These are phyloP conservation scores for Psilanteris sp. DNA, from an alignment of 1,140 invertebrate species.

Conservation along the genomic window DNA sequence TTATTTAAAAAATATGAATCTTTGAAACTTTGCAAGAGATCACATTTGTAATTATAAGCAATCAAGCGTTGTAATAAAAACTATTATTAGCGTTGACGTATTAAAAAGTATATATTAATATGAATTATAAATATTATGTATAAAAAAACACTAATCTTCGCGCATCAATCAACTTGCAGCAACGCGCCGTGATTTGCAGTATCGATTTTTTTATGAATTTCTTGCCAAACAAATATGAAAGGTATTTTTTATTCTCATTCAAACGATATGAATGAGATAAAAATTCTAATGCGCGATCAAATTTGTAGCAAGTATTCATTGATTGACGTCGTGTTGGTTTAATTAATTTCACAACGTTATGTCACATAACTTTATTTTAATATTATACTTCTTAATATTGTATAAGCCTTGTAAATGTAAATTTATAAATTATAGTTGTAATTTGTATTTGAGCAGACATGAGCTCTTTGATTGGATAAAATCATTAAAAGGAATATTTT, in stretches of 20 bases:
- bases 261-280: constrained; percentile 10
- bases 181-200: constrained; percentile 21
- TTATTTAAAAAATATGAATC: constrained; percentile 56
- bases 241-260: constrained; percentile 27
- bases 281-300: neutral
- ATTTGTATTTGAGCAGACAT: constrained; percentile 69
- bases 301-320: constrained; percentile 53
- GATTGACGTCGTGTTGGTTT: constrained; percentile 61
- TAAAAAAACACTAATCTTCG: constrained; percentile 38
- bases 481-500: constrained; percentile 25
- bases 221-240: constrained; percentile 59
- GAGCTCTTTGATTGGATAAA: constrained; percentile 6
- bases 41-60: constrained; percentile 68
- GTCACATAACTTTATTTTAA: constrained; percentile 77
- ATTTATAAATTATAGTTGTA: constrained; percentile 79
- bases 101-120: constrained; percentile 44
- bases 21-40: constrained; percentile 38
- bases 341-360: constrained; percentile 71
- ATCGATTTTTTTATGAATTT: constrained; percentile 34
- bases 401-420: constrained; percentile 78
- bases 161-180: constrained; percentile 53
- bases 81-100: constrained; percentile 61
- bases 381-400: constrained; percentile 72
- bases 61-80: constrained; percentile 58
- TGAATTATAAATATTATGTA: constrained; percentile 55